Percentiles rank a stretch among this genome's conserved stretches.
Conservation (phyloP, 1,140 invertebrate species). For the Pseudomyrmex pallidus region DNA sequence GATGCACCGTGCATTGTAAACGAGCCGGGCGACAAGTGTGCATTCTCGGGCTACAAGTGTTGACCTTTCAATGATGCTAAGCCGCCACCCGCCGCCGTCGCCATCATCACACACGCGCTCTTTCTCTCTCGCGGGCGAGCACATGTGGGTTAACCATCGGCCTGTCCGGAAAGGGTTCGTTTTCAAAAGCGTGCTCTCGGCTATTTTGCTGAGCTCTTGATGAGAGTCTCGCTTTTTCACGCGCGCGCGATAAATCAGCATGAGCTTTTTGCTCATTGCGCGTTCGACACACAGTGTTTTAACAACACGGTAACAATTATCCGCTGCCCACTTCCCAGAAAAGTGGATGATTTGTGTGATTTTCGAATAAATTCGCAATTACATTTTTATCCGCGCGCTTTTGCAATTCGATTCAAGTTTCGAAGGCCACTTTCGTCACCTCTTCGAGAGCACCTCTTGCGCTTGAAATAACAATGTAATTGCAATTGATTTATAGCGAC, state of each 20-base stretch:
- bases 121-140: not conserved
- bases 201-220: constrained; percentile 24
- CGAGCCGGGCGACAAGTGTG: constrained; percentile 78
- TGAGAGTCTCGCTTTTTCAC: constrained; percentile 29
- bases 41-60: constrained; percentile 75
- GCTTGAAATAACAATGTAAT: constrained; percentile 24
- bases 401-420: not conserved
- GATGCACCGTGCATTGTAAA: constrained; percentile 82
- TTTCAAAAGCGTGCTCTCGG: constrained; percentile 63
- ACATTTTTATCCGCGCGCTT: constrained; percentile 22
- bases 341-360: constrained; percentile 9
- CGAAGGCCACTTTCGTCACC: not conserved
- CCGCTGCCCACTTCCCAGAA: not conserved
- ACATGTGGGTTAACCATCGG: constrained; percentile 48
- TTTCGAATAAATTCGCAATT: constrained; percentile 26
- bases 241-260: constrained; percentile 44
- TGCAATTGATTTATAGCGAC: constrained; percentile 1
- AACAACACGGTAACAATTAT: constrained; percentile 52
- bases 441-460: no score
- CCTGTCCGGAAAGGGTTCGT: constrained; percentile 20
- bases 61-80: constrained; percentile 78
- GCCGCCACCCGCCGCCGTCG: constrained; percentile 60
- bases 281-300: constrained; percentile 21
- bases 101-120: constrained; percentile 53
- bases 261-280: constrained; percentile 11